Evolutionary conservation across 2,797 vertebrate species (phyloP), one percentile per base, ranked within the genome.

Genomic region (Decapterus maruadsi): DNA sequence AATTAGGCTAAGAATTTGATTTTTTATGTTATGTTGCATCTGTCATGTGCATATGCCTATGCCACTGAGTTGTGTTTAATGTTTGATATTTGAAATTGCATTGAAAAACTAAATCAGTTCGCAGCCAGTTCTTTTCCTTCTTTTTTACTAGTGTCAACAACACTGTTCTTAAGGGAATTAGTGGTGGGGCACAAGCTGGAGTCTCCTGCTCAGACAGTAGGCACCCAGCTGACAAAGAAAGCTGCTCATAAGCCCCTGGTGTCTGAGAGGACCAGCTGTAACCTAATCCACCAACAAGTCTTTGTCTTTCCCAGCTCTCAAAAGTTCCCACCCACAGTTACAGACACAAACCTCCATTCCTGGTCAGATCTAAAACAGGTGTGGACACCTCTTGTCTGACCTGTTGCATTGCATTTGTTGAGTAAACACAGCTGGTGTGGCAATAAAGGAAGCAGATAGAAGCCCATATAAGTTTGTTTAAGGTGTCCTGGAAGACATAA

Each of bases 261-360:
- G 95, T 94, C 95, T 95, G 90, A 91, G 90, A 91, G 89, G 91
- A 93, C 92, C 95, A 94, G 94, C 94, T 95, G 95, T 95, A 96
- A 97, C 95, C 90, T 96, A 96, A 97, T 97, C 96, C 94, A 90
- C 85, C 72, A 77, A 81, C 87, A 90, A 93, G 86, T 95, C 95
- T 96, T 96, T 96, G 95, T 94, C 93, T 94, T 91, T 54, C 42
- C 20, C n/a, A 68, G 60, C 59, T 69, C 19, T 80, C 74, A 90
- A 90, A 95, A 95, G 93, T 92, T 95, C 60, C 81, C 57, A 81
- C 66, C 62, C 45, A 48, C 43, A 80, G 45, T 80, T 72, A 80
- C 78, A 84, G 92, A 93, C 88, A 90, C 89, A 95, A 94, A 75
- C 69, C 22, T 40, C 91, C 92, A 93, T 90, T 89, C 83, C 90